Conservation (phyloP, 2,888 invertebrate genomes). For the Boloria euphrosyne region DNA sequence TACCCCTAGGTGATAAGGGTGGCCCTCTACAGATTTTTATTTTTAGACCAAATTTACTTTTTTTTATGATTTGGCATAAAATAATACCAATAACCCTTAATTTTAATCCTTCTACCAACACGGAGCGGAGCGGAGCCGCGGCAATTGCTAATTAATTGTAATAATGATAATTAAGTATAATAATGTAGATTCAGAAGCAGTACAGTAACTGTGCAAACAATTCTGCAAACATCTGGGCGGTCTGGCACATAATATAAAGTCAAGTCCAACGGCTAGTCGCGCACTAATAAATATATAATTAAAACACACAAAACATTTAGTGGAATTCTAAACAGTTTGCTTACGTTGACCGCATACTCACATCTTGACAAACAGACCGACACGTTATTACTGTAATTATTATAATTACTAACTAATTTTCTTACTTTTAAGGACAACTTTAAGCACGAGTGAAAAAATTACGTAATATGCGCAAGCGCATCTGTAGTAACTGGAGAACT, state of each 20-base stretch:
- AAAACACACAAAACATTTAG: constrained; percentile 19
- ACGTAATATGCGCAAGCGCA: constrained; percentile 1
- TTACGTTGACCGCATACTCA: constrained; percentile 16
- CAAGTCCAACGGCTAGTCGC: constrained; percentile 15
- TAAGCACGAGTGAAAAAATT: not conserved
- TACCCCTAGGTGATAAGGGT: too few relatives aligned
- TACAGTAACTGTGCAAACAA: too few relatives aligned
- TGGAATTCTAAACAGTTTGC: constrained; percentile 18
- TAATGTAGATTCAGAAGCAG: too few relatives aligned
- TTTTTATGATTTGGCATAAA: too few relatives aligned
- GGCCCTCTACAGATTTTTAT: too few relatives aligned
- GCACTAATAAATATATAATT: constrained; percentile 5
- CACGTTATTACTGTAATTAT: constrained; percentile 23
- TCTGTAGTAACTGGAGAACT: constrained; percentile 5
- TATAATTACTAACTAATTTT: constrained; percentile 18
- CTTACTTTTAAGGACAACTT: constrained; percentile 12
- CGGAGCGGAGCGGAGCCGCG: too few relatives aligned
- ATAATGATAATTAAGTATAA: too few relatives aligned
- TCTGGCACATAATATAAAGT: constrained; percentile 6
- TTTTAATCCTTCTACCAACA: too few relatives aligned
- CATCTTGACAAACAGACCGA: constrained; percentile 29
- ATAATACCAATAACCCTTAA: too few relatives aligned
- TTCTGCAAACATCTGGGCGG: not conserved
- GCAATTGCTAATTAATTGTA: too few relatives aligned
- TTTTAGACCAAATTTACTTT: too few relatives aligned